Evolutionary conservation across 2,888 invertebrate species (phyloP).

Genomic region (Blomia tropicalis): DNA sequence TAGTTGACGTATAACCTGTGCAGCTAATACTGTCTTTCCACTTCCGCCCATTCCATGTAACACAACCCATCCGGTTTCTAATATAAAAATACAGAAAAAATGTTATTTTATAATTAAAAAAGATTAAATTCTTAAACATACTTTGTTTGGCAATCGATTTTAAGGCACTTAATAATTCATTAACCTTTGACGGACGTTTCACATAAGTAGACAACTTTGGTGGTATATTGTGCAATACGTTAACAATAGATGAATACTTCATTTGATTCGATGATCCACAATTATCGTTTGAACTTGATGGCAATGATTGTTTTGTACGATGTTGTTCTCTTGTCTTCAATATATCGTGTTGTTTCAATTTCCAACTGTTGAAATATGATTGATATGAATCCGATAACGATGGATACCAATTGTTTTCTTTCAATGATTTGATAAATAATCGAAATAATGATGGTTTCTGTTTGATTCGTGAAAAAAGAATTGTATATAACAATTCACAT

Average conservation of each 20-base stretch:
- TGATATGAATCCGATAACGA: neutral
- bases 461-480: neutral
- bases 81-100: neutral
- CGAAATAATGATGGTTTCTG: neutral
- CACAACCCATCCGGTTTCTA: conserved; percentile 28
- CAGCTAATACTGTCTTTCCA: conserved; percentile 53
- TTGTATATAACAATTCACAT: neutral
- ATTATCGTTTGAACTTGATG: neutral
- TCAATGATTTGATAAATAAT: neutral
- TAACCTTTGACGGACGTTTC: neutral
- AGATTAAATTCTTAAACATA: neutral
- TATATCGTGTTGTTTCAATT: neutral
- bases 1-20: conserved; percentile 33
- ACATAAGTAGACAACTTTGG: neutral
- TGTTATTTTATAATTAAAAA: neutral
- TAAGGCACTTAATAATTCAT: neutral
- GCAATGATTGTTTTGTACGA: neutral
- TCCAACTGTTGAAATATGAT: neutral
- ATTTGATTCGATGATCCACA: neutral
- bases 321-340: neutral
- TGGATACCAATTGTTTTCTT: neutral
- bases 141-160: neutral
- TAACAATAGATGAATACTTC: neutral
- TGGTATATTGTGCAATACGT: neutral
- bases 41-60: conserved; percentile 58